Percentiles rank a stretch among this genome's conserved stretches.
phyloP scores from a whole-genome alignment of 2,113 vertebrate species.

The Salvator merianae region DNA sequence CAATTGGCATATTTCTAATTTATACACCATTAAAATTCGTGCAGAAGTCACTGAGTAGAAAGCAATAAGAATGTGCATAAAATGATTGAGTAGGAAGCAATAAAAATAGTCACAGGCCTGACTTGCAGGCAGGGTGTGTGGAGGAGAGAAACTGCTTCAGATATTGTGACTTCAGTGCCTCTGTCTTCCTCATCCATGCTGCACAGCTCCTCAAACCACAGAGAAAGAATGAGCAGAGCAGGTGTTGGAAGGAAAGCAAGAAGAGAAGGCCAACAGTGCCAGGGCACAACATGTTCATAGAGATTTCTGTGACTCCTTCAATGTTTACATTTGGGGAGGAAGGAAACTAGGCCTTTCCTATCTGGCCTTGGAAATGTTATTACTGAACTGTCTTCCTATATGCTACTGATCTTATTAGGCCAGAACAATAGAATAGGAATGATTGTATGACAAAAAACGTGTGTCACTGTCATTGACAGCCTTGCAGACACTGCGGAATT shows the following conservation, averaged over 20 bases:
- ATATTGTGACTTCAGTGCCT: background rate
- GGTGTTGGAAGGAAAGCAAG: background rate
- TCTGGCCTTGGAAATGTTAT: too few species aligned
- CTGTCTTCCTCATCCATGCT: background rate
- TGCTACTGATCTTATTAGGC: too few species aligned
- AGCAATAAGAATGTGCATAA: background rate
- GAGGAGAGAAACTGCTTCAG: background rate
- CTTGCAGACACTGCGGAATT: too few species aligned
- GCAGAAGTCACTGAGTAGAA: background rate
- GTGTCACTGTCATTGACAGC: too few species aligned
- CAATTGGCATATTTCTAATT: background rate
- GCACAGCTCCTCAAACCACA: background rate
- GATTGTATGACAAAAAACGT: too few species aligned
- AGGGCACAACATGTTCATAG: background rate
- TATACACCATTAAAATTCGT: rapidly evolving
- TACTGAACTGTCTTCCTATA: too few species aligned
- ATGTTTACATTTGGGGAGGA: background rate
- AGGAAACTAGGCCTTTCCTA: background rate
- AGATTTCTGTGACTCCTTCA: background rate
- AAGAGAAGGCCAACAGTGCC: background rate
- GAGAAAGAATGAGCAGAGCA: background rate
- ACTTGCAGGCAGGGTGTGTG: background rate
- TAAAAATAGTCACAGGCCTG: background rate
- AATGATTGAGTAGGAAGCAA: background rate
- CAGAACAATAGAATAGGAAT: too few species aligned